A percentile compares a stretch with the other conserved stretches of the same genome.
Evolutionary conservation across 2,797 vertebrate genomes (phyloP).

Genomic region (Urosaurus nigricauda): DNA sequence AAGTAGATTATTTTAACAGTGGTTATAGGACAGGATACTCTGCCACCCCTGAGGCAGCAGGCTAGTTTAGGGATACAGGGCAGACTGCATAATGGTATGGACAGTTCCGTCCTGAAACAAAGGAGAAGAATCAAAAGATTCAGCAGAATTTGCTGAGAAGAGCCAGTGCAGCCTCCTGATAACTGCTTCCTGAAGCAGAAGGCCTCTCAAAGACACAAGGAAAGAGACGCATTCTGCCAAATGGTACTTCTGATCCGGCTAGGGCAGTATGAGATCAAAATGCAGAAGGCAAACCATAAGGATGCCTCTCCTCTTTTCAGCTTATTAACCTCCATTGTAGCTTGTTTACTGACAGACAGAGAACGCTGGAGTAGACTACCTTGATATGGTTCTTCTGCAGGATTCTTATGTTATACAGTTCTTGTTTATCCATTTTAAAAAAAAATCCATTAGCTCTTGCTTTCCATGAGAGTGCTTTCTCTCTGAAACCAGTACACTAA

Average conservation of each 20-base stretch:
- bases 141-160: neutral
- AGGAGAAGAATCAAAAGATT: neutral
- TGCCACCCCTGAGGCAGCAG: neutral
- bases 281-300: neutral
- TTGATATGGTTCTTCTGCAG: neutral
- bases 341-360: neutral
- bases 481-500: neutral
- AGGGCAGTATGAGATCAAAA: neutral
- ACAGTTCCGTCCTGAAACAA: neutral
- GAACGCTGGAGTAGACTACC: neutral
- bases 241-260: neutral
- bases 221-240: neutral
- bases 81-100: neutral
- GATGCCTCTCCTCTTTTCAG: neutral
- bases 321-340: neutral
- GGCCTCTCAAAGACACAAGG: no score
- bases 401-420: neutral
- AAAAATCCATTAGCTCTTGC: neutral
- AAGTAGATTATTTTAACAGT: neutral
- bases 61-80: neutral
- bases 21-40: neutral
- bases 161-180: no score
- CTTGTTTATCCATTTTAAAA: neutral
- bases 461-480: neutral
- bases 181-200: neutral